A percentile compares a stretch with the other conserved stretches of the same genome.
Conservation (phyloP, 1,140 invertebrate genomes). For the Pseudobourletiella spinata region DNA sequence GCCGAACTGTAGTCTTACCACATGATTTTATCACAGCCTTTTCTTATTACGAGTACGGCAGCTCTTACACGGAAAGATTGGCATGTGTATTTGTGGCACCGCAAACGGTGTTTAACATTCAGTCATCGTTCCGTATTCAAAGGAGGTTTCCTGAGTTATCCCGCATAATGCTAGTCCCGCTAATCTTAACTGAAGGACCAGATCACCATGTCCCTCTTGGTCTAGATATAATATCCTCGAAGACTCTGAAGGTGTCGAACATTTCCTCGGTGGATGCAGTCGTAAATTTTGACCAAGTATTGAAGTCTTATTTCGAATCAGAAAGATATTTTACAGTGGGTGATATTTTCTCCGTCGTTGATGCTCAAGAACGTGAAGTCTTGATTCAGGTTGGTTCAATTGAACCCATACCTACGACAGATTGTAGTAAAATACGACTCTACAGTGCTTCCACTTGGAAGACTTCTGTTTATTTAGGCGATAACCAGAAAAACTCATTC, state of each 20-base stretch:
- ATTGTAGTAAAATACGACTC: neutral
- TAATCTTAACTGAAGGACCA: too few species aligned
- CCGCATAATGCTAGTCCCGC: too few species aligned
- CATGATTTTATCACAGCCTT: too few species aligned
- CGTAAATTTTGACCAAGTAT: neutral
- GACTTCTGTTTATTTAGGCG: neutral
- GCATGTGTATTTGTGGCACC: too few species aligned
- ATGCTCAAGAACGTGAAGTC: neutral
- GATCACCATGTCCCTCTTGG: neutral
- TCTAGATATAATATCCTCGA: neutral
- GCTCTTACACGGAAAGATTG: too few species aligned
- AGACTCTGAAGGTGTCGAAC: neutral
- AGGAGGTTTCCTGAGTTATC: too few species aligned
- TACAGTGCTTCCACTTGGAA: neutral
- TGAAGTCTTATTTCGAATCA: neutral
- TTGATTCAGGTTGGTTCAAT: neutral
- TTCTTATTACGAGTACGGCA: too few species aligned
- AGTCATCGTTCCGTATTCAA: too few species aligned
- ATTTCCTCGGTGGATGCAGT: neutral
- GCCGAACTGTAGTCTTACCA: too few species aligned
- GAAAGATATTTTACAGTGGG: constrained; percentile 6
- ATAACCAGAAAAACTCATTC: neutral
- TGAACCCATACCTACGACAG: neutral
- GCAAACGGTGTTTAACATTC: too few species aligned
- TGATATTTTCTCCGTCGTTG: constrained; percentile 49